These are phyloP conservation scores for Tenthredo livida DNA, from an alignment of 2,888 invertebrate species.

Conservation along the genomic window DNA sequence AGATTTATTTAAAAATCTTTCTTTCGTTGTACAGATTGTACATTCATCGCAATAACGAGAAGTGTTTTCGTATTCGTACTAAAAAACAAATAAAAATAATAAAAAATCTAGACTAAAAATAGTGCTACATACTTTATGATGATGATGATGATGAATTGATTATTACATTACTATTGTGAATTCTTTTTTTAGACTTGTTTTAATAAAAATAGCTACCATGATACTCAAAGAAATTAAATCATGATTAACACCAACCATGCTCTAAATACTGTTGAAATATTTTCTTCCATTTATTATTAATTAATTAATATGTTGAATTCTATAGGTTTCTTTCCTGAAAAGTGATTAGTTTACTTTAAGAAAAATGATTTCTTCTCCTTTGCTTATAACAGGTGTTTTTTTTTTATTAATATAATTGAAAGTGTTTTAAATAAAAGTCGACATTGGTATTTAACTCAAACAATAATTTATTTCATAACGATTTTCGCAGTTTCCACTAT, in stretches of 20 bases:
- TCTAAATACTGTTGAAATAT: background rate
- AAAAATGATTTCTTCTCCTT: background rate
- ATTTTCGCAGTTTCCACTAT: background rate
- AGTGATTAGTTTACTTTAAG: background rate
- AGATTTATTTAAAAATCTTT: background rate
- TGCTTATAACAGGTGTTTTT: background rate
- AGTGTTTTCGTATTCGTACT: conserved; percentile 25
- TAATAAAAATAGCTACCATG: conserved; percentile 45
- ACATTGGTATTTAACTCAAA: conserved; percentile 7
- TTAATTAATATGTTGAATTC: background rate
- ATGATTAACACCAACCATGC: background rate
- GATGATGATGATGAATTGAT: conserved; percentile 24
- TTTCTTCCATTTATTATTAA: background rate
- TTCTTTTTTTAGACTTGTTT: conserved; percentile 45
- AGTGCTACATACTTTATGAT: conserved; percentile 31
- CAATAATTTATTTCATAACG: conserved; percentile 37
- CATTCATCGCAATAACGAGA: background rate
- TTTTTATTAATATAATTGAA: background rate
- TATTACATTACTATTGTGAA: conserved; percentile 39
- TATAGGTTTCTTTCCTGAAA: background rate
- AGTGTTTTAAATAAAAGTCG: background rate
- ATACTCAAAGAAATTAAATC: background rate
- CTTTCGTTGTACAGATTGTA: conserved; percentile 9
- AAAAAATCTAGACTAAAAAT: background rate
- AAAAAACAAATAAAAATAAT: background rate